Conservation (phyloP, 2,888 invertebrate genomes). For the Iselma pallidipennis region DNA sequence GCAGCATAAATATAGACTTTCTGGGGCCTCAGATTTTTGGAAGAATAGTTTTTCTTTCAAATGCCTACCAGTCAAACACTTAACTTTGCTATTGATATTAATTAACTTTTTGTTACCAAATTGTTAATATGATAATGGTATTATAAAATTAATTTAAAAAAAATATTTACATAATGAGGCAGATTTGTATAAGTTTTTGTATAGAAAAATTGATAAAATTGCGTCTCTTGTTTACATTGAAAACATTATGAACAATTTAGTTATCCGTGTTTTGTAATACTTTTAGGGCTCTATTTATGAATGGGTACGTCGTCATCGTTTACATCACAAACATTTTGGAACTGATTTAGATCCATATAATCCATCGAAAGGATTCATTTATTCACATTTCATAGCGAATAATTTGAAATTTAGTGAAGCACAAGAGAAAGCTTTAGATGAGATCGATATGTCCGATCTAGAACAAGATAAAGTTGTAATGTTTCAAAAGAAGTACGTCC, state of each 20-base stretch:
- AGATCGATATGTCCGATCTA: slow-evolving; percentile 80
- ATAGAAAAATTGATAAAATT: too few relatives aligned
- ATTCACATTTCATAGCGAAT: slow-evolving; percentile 78
- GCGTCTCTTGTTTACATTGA: too few relatives aligned
- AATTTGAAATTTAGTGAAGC: slow-evolving; percentile 67
- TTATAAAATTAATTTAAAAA: too few relatives aligned
- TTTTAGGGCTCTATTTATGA: slow-evolving; percentile 79
- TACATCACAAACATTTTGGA: slow-evolving; percentile 79
- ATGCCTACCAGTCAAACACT: too few relatives aligned
- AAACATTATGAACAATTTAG: background rate
- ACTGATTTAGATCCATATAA: slow-evolving; percentile 82
- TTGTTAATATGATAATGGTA: too few relatives aligned
- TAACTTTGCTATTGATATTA: too few relatives aligned
- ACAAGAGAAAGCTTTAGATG: slow-evolving; percentile 63
- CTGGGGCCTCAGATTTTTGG: too few relatives aligned
- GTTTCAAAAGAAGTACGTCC: slow-evolving; percentile 76
- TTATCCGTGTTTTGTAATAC: slow-evolving; percentile 2
- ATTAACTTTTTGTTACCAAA: too few relatives aligned
- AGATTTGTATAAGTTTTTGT: too few relatives aligned
- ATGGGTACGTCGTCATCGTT: slow-evolving; percentile 80
- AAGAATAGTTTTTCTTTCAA: too few relatives aligned
- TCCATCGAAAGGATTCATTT: slow-evolving; percentile 76
- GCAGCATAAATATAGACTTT: too few relatives aligned
- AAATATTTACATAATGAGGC: too few relatives aligned
- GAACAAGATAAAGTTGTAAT: slow-evolving; percentile 75